Conservation (phyloP, 1,140 invertebrate species). For the Drosophila elegans region DNA sequence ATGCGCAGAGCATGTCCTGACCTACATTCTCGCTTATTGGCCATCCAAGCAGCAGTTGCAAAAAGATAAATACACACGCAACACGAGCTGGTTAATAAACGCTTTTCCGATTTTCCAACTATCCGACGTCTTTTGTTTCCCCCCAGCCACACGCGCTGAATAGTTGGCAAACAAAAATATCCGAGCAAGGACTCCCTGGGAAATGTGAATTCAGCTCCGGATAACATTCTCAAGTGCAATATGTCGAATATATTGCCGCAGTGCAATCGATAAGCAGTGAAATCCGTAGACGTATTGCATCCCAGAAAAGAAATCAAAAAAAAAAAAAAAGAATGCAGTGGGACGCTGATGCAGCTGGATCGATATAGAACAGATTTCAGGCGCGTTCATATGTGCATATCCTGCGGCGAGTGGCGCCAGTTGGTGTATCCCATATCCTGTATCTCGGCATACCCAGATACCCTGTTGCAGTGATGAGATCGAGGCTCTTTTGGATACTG, state of each 20-base stretch:
- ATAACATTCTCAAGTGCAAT: slow-evolving; percentile 9
- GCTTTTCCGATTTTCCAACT: slow-evolving; percentile 24
- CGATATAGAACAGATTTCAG: slow-evolving; percentile 53
- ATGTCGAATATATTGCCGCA: slow-evolving; percentile 17
- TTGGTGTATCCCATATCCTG: not conserved
- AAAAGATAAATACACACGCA: slow-evolving; percentile 61
- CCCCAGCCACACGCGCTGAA: not conserved
- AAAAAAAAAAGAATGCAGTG: slow-evolving; percentile 29
- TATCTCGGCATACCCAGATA: slow-evolving; percentile 12
- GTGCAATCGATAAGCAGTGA: slow-evolving; percentile 24
- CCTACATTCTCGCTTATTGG: slow-evolving; percentile 78
- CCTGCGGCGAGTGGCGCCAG: slow-evolving; percentile 57
- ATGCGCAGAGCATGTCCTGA: slow-evolving; percentile 73
- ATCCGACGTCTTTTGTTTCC: slow-evolving; percentile 4
- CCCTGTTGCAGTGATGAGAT: slow-evolving; percentile 77
- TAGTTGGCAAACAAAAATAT: slow-evolving; percentile 24
- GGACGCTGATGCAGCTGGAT: slow-evolving; percentile 53
- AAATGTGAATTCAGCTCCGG: slow-evolving; percentile 8
- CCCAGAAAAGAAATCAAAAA: not conserved
- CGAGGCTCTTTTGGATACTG: slow-evolving; percentile 83
- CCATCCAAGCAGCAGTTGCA: slow-evolving; percentile 59
- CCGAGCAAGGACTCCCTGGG: not conserved
- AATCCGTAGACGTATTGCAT: slow-evolving; percentile 4
- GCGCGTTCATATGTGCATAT: slow-evolving; percentile 66
- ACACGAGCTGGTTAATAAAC: slow-evolving; percentile 46